Evolutionary conservation across 2,113 vertebrate species (phyloP).

Genomic region (Salminus brasiliensis): DNA sequence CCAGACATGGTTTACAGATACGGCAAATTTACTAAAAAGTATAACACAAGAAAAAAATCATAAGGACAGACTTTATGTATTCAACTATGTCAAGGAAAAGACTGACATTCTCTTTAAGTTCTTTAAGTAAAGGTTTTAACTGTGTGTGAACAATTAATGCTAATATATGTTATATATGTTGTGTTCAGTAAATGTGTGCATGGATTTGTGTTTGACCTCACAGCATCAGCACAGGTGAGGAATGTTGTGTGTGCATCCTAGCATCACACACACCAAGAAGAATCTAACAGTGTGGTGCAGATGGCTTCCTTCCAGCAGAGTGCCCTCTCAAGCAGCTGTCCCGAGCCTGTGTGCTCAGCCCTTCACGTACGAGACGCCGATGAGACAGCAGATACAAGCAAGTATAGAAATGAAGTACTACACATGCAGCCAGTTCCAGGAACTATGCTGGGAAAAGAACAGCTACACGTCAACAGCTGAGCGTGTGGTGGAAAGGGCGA

Average conservation of each 20-base stretch:
- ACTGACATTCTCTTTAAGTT: too few relatives aligned
- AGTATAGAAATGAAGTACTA: conserved; percentile 1
- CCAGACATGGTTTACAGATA: too few relatives aligned
- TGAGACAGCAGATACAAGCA: background rate
- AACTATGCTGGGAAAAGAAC: conserved; percentile 18
- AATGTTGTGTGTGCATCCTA: background rate
- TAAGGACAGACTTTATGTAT: too few relatives aligned
- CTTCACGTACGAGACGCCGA: background rate
- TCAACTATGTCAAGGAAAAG: too few relatives aligned
- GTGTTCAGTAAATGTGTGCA: background rate
- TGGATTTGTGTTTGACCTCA: background rate
- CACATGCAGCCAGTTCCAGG: conserved; percentile 24
- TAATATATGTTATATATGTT: too few relatives aligned
- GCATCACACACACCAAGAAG: background rate
- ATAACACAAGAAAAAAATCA: too few relatives aligned
- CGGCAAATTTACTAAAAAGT: too few relatives aligned
- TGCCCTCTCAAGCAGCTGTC: conserved; percentile 15
- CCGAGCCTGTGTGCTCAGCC: background rate
- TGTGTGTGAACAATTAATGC: too few relatives aligned
- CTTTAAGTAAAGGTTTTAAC: too few relatives aligned
- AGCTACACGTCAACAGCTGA: background rate
- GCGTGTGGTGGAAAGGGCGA: background rate
- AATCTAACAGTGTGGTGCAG: background rate
- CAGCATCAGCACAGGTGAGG: background rate
- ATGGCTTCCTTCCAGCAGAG: conserved; percentile 9